Percentiles rank a stretch among this genome's conserved stretches.
Evolutionary conservation across 2,797 vertebrate genomes (phyloP).

Genomic region (Amazona ochrocephala): DNA sequence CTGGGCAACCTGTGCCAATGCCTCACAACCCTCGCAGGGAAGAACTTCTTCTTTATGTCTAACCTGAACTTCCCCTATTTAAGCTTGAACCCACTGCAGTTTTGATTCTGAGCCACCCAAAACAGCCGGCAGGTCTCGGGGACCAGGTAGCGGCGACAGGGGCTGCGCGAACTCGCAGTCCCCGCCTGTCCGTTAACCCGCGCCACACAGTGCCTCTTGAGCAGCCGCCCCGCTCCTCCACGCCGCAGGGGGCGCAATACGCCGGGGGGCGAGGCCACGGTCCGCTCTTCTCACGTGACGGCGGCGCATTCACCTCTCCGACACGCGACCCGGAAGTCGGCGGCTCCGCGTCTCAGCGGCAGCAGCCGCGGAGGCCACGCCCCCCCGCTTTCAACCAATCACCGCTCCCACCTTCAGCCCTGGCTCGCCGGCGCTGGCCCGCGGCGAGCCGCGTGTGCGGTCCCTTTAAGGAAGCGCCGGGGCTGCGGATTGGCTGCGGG

Average conservation of each 20-base stretch:
- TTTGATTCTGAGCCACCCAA: too few relatives aligned
- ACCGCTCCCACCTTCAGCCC: accelerated
- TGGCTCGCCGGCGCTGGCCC: background rate
- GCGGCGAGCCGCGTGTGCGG: too few relatives aligned
- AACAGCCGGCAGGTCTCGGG: accelerated
- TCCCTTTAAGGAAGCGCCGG: background rate
- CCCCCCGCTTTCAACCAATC: background rate
- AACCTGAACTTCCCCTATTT: background rate
- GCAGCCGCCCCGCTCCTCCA: background rate
- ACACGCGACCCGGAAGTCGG: slow-evolving; percentile 10
- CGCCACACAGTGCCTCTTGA: accelerated
- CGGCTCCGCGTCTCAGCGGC: background rate
- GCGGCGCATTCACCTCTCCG: background rate
- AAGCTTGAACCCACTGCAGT: background rate
- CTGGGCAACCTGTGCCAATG: background rate
- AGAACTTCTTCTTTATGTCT: background rate
- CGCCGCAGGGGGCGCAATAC: background rate
- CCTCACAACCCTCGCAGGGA: background rate
- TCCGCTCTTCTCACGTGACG: background rate
- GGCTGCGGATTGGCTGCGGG: background rate
- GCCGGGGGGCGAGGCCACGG: too few relatives aligned
- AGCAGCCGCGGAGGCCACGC: background rate
- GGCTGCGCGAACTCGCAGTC: too few relatives aligned
- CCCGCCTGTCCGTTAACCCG: accelerated
- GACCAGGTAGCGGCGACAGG: accelerated